Percentiles rank a stretch among this genome's conserved stretches.
phyloP scores from a whole-genome alignment of 2,797 vertebrate genomes.

The Urocyon cinereoargenteus region DNA sequence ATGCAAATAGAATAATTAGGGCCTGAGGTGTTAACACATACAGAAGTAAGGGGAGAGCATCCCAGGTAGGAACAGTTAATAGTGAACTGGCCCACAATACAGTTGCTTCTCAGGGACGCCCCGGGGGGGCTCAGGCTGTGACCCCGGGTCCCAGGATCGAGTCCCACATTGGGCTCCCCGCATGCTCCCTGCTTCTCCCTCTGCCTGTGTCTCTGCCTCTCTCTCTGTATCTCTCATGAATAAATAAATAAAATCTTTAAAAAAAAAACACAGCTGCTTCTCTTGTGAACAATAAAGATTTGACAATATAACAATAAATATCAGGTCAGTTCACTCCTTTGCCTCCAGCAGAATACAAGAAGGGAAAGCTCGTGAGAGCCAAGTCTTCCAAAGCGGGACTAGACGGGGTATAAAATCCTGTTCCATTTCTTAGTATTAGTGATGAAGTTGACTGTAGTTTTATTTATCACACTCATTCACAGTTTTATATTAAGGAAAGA shows the following conservation, averaged over 20 bases:
- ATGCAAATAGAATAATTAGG: neutral
- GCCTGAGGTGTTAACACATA: neutral
- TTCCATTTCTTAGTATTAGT: neutral
- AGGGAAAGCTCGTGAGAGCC: neutral
- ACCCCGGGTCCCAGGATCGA: too few species aligned
- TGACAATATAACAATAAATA: neutral
- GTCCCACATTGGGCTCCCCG: too few species aligned
- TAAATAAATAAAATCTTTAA: too few species aligned
- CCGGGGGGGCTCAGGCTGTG: too few species aligned
- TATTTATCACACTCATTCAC: conserved; percentile 64
- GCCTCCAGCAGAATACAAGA: neutral
- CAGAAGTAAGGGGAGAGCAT: neutral
- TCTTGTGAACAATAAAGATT: neutral
- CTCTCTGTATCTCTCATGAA: too few species aligned
- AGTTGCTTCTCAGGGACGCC: neutral
- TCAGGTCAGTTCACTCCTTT: neutral
- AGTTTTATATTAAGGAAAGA: conserved; percentile 59
- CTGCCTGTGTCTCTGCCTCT: too few species aligned
- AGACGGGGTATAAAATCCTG: neutral
- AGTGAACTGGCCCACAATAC: neutral
- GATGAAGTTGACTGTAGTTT: conserved; percentile 30
- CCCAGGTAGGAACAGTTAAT: neutral
- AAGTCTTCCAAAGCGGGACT: conserved; percentile 33
- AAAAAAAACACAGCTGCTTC: neutral
- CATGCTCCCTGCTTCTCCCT: too few species aligned